Conservation (phyloP, 2,888 invertebrate species). For the Hanleya hanleyi region DNA sequence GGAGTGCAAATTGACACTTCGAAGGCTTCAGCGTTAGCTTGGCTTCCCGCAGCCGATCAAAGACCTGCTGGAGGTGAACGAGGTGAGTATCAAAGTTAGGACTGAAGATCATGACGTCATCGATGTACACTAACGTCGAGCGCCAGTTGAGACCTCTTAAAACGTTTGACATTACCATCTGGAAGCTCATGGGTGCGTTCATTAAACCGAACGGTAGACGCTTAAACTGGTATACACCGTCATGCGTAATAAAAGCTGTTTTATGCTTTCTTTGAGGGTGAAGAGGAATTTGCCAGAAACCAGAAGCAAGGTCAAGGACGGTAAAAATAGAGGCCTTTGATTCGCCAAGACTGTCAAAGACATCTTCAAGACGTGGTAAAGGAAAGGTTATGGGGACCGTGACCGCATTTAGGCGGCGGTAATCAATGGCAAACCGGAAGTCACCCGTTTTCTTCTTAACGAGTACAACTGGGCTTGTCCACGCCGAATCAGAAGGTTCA, state of each 20-base stretch:
- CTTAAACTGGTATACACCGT: neutral
- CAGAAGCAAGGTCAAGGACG: no score
- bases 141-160: conserved; percentile 9
- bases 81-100: conserved; percentile 7
- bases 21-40: conserved; percentile 8
- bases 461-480: neutral
- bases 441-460: neutral
- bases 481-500: neutral
- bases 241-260: conserved; percentile 6
- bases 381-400: neutral
- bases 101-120: conserved; percentile 19
- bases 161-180: neutral
- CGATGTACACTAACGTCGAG: conserved; percentile 12
- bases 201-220: neutral
- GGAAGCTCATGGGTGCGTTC: neutral
- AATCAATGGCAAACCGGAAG: neutral
- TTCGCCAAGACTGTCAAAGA: neutral
- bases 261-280: conserved; percentile 6
- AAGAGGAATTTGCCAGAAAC: conserved; percentile 17
- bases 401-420: neutral
- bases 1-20: conserved; percentile 2
- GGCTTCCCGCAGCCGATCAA: neutral
- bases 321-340: neutral
- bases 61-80: neutral
- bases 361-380: neutral